These are phyloP conservation scores for Polietes domitor DNA, from an alignment of 2,888 invertebrate species.

Conservation along the genomic window DNA sequence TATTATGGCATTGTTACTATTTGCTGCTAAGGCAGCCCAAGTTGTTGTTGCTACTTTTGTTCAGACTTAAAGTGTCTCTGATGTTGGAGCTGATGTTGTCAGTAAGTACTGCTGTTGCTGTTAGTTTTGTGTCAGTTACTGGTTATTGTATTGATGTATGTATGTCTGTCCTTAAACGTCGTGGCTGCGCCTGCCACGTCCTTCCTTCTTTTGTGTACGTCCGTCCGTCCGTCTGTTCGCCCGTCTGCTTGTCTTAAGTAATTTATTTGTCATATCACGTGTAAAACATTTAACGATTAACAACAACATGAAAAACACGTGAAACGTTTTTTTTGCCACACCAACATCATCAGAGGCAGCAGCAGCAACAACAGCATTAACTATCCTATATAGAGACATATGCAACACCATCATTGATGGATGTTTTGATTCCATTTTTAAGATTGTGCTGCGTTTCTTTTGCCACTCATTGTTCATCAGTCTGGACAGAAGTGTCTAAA, in stretches of 20 bases:
- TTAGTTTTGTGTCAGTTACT: conserved; percentile 19
- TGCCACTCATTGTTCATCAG: conserved; percentile 10
- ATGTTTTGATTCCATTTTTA: conserved; percentile 21
- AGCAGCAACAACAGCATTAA: neutral
- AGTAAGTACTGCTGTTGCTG: neutral
- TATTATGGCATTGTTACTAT: conserved; percentile 4
- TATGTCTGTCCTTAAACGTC: conserved; percentile 5
- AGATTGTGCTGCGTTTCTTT: neutral
- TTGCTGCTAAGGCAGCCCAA: no score
- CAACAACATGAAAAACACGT: conserved; percentile 12
- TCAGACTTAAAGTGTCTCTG: neutral
- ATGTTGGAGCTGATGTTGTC: neutral
- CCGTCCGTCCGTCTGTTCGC: neutral
- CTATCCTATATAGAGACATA: neutral
- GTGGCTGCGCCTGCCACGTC: conserved; percentile 3
- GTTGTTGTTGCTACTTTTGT: neutral
- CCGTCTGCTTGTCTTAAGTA: conserved; percentile 67
- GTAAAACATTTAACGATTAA: conserved; percentile 78
- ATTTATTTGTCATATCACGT: conserved; percentile 81
- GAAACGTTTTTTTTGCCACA: conserved; percentile 6
- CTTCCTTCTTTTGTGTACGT: neutral
- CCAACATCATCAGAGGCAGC: conserved; percentile 20
- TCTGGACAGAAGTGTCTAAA: neutral
- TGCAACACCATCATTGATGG: conserved; percentile 21
- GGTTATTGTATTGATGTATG: conserved; percentile 3